Evolutionary conservation across 2,113 vertebrate genomes (phyloP).

Genomic region (Solenodon paradoxus): DNA sequence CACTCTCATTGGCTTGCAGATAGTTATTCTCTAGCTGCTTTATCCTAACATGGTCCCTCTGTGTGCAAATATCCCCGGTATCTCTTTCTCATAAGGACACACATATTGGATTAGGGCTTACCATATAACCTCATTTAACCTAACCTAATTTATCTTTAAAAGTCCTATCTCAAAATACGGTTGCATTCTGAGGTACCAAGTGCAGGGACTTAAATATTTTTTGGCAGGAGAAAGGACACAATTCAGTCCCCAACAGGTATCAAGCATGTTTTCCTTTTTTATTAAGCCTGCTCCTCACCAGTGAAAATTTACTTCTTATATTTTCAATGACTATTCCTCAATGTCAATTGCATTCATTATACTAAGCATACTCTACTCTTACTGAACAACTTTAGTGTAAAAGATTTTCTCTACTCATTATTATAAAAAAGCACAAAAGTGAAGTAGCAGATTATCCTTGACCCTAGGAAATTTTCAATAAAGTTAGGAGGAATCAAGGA

Average conservation of each 20-base stretch:
- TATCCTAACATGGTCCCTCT: background rate
- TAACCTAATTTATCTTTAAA: background rate
- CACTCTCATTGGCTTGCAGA: background rate
- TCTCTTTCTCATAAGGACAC: background rate
- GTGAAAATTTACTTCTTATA: background rate
- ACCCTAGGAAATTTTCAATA: background rate
- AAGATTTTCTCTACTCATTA: background rate
- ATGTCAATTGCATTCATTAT: background rate
- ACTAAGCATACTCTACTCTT: background rate
- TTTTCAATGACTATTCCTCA: background rate
- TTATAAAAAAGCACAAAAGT: background rate
- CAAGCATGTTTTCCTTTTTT: background rate
- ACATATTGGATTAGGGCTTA: background rate
- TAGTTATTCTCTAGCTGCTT: background rate
- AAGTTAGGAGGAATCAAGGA: background rate
- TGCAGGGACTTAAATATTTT: background rate
- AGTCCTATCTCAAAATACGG: background rate
- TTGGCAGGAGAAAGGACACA: background rate
- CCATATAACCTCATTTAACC: background rate
- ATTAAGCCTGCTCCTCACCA: background rate
- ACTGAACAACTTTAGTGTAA: background rate
- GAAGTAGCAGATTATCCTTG: background rate
- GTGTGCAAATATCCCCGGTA: background rate
- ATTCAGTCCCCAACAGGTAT: background rate
- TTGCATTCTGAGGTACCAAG: background rate